A percentile compares a stretch with the other conserved stretches of the same genome.
Conservation (phyloP, 2,888 invertebrate genomes). For the Epinotia bilunana region DNA sequence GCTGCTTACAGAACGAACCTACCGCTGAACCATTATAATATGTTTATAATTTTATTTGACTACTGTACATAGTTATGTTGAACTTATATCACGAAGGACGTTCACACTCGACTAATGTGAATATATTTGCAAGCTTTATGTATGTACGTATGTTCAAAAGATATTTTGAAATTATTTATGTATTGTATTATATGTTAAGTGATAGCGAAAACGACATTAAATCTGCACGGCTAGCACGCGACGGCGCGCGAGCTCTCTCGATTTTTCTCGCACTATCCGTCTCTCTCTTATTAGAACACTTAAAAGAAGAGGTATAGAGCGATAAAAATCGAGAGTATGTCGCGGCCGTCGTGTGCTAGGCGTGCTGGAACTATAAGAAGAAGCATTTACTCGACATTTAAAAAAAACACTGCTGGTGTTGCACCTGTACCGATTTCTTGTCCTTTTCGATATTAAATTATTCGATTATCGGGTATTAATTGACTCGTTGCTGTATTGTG, state of each 20-base stretch:
- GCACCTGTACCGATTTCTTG: conserved; percentile 60
- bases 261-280: no score
- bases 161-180: conserved; percentile 72
- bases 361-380: conserved; percentile 49
- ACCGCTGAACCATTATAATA: conserved; percentile 34
- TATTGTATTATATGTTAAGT: conserved; percentile 65
- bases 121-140: conserved; percentile 73
- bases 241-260: no score
- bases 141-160: conserved; percentile 70
- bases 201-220: conserved; percentile 66
- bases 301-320: no score
- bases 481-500: conserved; percentile 69
- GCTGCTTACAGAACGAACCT: conserved; percentile 34
- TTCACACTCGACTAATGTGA: conserved; percentile 56
- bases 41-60: conserved; percentile 31
- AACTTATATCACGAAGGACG: conserved; percentile 59
- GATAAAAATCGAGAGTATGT: no score
- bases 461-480: conserved; percentile 63
- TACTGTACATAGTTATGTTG: conserved; percentile 44
- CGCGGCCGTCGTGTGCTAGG: no score
- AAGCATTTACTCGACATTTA: conserved; percentile 37
- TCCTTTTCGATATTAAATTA: conserved; percentile 71
- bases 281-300: no score
- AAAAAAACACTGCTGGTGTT: conserved; percentile 26
- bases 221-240: no score